Evolutionary conservation across 2,888 invertebrate species (phyloP).

Genomic region (Rhyacophila evoluta): DNA sequence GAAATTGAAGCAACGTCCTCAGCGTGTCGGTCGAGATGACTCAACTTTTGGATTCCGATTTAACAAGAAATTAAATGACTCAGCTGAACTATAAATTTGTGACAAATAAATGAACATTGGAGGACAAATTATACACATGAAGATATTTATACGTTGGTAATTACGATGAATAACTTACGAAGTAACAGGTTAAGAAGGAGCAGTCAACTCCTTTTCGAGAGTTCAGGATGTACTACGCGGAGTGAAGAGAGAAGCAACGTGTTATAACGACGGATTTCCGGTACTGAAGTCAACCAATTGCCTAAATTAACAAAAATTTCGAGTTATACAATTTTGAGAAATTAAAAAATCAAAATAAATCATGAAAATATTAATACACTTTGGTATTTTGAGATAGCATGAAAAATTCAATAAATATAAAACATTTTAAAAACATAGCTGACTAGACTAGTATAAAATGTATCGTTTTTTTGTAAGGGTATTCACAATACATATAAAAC

Average conservation of each 20-base stretch:
- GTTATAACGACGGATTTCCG: slow-evolving; percentile 69
- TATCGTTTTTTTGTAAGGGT: not conserved
- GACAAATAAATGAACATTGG: not conserved
- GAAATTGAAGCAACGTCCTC: not conserved
- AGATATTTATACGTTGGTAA: not conserved
- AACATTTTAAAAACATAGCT: not conserved
- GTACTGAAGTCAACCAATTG: slow-evolving; percentile 56
- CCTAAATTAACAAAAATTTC: slow-evolving; percentile 60
- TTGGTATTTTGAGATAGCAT: not conserved
- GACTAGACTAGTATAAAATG: not conserved
- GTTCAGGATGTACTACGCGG: slow-evolving; percentile 69
- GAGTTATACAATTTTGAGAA: too few species aligned
- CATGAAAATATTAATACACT: not conserved
- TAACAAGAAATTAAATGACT: not conserved
- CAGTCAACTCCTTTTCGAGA: slow-evolving; percentile 71
- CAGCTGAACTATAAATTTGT: not conserved
- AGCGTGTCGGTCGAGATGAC: not conserved
- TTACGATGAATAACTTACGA: slow-evolving; percentile 62
- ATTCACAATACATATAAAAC: too few species aligned
- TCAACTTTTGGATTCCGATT: not conserved
- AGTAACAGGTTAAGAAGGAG: slow-evolving; percentile 72
- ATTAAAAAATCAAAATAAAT: too few species aligned
- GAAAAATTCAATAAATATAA: not conserved
- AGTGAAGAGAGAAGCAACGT: slow-evolving; percentile 67
- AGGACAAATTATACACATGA: not conserved